Base-by-base conservation (phyloP, 2,797 vertebrate genomes). In the Anas flavirostris region DNA sequence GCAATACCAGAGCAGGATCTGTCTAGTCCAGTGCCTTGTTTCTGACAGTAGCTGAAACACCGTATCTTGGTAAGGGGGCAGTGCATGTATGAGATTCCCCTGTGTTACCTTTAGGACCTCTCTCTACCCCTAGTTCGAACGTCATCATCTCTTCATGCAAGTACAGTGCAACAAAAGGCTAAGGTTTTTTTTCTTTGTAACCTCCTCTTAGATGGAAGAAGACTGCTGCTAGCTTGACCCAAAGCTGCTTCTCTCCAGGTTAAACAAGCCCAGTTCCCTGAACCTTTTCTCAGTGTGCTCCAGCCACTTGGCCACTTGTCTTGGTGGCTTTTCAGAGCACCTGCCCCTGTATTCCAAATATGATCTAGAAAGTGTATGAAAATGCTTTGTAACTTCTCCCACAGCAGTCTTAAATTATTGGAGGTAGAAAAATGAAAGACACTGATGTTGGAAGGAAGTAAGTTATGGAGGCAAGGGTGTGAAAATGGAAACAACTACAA, bases 21-120 rank as follows among this genome's bases (percentile, higher is more conserved):
- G 10, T 62, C 29, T 46, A 55, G 35, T 26, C 35, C 43, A 75
- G 60, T 63, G 41, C 22, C 14, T 56, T 58, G 31, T 60, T 89
- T 88, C 31, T 92, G 33, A 60, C 39, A 78, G 33, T 44, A 69
- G n/a, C 26, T 35, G 23, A 76, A 66, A 43, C 8, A 5, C 0
- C 0, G 5, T 74, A 3, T 56, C 7, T 16, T 0, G 2, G 16
- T 41, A 78, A 55, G 26, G 18, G 14, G 9, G 52, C 37, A 62
- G 72, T 23, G 5, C 15, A 5, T 26, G 25, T 26, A 9, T 50
- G 48, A 25, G 48, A 14, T 50, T n/a, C 4, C 53, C 16, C 5
- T 52, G 28, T 52, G 37, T 12, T 25, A 4, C 21, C 7, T 53
- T 39, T 17, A 29, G 60, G 41, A 31, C 28, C 14, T 8, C 18